These are phyloP conservation scores for Eupeodes corollae DNA, from an alignment of 1,140 invertebrate genomes.

Conservation along the genomic window DNA sequence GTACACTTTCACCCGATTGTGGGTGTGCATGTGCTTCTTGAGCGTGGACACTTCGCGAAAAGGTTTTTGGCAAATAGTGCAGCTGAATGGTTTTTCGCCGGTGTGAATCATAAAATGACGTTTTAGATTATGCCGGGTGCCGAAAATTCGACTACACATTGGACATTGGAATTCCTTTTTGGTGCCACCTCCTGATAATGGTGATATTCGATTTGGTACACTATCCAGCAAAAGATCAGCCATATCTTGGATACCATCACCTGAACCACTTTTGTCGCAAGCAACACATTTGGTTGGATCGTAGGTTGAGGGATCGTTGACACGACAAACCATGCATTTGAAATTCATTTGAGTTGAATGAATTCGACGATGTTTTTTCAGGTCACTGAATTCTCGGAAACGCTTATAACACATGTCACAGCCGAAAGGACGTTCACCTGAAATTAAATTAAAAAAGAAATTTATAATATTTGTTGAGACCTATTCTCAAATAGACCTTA, in stretches of 20 bases:
- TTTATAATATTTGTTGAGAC: too few species aligned
- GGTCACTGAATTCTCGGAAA: constrained; percentile 44
- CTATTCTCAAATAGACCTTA: too few species aligned
- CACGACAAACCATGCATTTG: constrained; percentile 41
- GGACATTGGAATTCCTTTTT: constrained; percentile 20
- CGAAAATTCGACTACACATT: constrained; percentile 28
- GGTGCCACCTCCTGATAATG: too few species aligned
- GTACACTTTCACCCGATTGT: constrained; percentile 28
- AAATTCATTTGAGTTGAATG: constrained; percentile 47
- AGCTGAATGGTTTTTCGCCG: not conserved
- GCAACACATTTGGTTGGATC: constrained; percentile 27
- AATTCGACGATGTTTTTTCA: constrained; percentile 41
- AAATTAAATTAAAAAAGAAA: not conserved
- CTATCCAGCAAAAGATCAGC: too few species aligned
- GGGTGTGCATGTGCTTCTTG: constrained; percentile 34
- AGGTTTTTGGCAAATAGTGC: constrained; percentile 20
- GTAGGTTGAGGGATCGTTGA: constrained; percentile 17
- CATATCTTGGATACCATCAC: too few species aligned
- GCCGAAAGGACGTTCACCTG: constrained; percentile 35
- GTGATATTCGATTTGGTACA: too few species aligned
- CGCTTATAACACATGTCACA: constrained; percentile 44
- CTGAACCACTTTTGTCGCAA: constrained; percentile 18
- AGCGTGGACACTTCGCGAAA: constrained; percentile 32
- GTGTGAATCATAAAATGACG: constrained; percentile 35
- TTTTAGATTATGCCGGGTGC: constrained; percentile 33